These are phyloP conservation scores for Monopis laevigella DNA, from an alignment of 2,888 invertebrate genomes.

Conservation along the genomic window DNA sequence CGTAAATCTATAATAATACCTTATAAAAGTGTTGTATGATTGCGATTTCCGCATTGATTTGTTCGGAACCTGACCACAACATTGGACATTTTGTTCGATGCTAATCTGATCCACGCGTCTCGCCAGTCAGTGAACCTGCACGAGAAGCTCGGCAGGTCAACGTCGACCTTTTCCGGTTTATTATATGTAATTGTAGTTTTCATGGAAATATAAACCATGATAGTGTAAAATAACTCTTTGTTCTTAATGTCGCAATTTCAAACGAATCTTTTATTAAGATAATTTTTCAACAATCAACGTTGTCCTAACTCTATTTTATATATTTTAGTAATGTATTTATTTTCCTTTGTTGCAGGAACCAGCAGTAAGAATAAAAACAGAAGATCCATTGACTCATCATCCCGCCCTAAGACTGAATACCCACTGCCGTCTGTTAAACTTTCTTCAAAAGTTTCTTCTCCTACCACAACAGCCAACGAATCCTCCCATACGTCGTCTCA, in stretches of 20 bases:
- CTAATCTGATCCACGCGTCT: slow-evolving; percentile 4
- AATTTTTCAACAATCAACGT: no score
- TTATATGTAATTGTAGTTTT: neutral
- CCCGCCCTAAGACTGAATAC: slow-evolving; percentile 53
- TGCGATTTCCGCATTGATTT: no score
- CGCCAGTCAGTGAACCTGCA: slow-evolving; percentile 2
- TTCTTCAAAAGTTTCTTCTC: slow-evolving; percentile 49
- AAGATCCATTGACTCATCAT: slow-evolving; percentile 44
- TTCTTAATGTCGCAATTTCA: no score
- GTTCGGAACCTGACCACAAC: slow-evolving; percentile 1
- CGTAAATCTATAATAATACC: no score
- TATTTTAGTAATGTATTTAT: slow-evolving; percentile 6
- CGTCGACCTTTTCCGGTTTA: slow-evolving; percentile 3
- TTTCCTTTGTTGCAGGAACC: slow-evolving; percentile 50
- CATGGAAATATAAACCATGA: neutral
- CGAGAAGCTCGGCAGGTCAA: slow-evolving; percentile 2
- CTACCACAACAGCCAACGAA: slow-evolving; percentile 36
- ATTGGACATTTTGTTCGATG: neutral
- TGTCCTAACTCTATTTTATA: no score
- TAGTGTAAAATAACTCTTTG: no score
- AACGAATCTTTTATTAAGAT: no score
- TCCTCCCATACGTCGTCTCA: slow-evolving; percentile 35
- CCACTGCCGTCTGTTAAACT: slow-evolving; percentile 58
- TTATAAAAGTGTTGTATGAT: no score
- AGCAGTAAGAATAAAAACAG: slow-evolving; percentile 43